Base-by-base conservation (phyloP, 53 echinoderm and acorn worm genomes). In the Crossaster papposus region DNA sequence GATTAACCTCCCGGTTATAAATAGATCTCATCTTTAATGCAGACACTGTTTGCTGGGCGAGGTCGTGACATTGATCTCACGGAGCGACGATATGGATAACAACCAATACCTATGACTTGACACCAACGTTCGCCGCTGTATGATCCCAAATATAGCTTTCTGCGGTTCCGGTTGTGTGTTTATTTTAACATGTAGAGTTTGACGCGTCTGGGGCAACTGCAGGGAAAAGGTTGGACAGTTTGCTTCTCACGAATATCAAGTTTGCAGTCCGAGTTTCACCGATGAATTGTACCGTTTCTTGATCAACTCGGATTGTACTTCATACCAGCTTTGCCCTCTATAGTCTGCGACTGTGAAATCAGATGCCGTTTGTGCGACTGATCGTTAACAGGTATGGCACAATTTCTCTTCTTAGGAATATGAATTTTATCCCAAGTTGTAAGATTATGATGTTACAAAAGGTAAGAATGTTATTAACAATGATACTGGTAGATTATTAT, bases 1-100 rank as follows among this genome's bases (percentile, higher is more conserved):
- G 72, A 84, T 72, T 71, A 33, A 38, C 38, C 65, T 37, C 23
- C 51, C 14, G n/a, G 71, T 73, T 85, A 85, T 85, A 52, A 72
- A 72, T 85, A 85, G 85, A 29, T 2, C 32, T 44, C 26, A 34
- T 36, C 33, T 44, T 44, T 44, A 23, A 78, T 78, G 34, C 5
- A 74, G 13, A 73, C 35, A 34, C 74, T 30, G 74, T 32, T 34
- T 17, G 74, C 30, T 70, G 34, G 15, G n/a, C n/a, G 30, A 70
- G 74, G 74, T 73, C 74, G 35, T 73, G 74, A 20, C 74, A 73
- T 34, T 36, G 33, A 73, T 73, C 36, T 73, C 74, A 17, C 29
- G 58, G 58, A 14, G 58, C 12, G 15, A 58, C 17, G 58, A 15
- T 11, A 58, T 14, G 13, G 53, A 52, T 13, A 14, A 58, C 7